Evolutionary conservation across 1,140 invertebrate genomes (phyloP), one percentile per base, ranked within the genome.

Genomic region (Drosophila sp.): DNA sequence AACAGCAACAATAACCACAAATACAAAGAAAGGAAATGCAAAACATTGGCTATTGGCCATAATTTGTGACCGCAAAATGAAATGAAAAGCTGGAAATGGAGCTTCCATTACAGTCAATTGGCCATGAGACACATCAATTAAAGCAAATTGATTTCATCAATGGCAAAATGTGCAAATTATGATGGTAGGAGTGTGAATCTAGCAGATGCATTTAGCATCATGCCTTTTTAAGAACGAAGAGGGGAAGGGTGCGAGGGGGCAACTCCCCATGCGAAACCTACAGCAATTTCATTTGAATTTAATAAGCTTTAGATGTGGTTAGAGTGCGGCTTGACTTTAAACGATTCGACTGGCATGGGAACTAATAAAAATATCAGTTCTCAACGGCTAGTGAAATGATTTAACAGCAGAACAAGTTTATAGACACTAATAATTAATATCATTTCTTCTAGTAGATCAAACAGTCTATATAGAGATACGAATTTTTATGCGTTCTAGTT

Each of bases 51-150:
- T 58, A 41, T 50, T 58, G 72, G 27, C 40, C 58, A 66, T 63
- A 54, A 57, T 50, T 82, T 60, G 54, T 65, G 71, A 58, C 50
- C 60, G 23, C 25, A 60, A 8, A 62, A 66, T 72, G 58, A 79
- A 79, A 79, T 72, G 41, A 62, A 72, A 27, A 75, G 72, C 60
- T 68, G 11, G 11, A 10, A 50, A 50, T 27, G 27, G 25, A 50
- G 44, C 44, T 73, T 70, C 3, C 17, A 57, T 25, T 29, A 41
- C 70, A 62, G 44, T 82, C 76, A 84, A 85, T 85, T 85, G 73
- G 65, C 81, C 81, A 85, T 80, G 82, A 80, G 56, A 72, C 55
- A 70, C 35, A 70, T 80, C 61, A 30, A 78, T 60, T 72, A 33
- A 56, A 64, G 55, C 66, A 66, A 76, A 76, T 66, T 76, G 70